These are phyloP conservation scores for Embidobia sp. DNA, from an alignment of 2,888 invertebrate genomes.

Conservation along the genomic window DNA sequence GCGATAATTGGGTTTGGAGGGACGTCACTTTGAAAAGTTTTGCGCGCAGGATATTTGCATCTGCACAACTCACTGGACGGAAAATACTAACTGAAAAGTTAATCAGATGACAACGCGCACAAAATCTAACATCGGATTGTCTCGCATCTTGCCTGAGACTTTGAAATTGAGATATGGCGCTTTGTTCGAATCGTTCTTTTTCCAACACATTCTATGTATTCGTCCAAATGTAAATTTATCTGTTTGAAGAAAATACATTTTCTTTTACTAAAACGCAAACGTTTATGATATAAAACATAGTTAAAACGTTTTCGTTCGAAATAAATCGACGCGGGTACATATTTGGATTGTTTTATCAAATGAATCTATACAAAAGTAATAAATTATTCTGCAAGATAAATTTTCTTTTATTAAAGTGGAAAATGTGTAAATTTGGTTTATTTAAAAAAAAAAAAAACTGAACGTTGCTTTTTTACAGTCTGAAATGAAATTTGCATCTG, in stretches of 20 bases:
- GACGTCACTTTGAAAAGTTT: constrained; percentile 38
- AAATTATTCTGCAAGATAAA: no score
- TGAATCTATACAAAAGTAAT: no score
- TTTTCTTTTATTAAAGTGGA: no score
- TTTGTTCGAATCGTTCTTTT: constrained; percentile 3
- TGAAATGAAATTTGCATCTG: no score
- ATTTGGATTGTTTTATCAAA: no score
- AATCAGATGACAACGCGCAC: constrained; percentile 38
- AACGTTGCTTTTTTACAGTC: no score
- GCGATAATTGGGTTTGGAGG: constrained; percentile 43
- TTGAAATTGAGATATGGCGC: constrained; percentile 36
- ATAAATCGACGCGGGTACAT: no score
- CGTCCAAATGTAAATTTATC: constrained; percentile 8
- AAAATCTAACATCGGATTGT: constrained; percentile 39
- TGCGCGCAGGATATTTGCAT: constrained; percentile 46
- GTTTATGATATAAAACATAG: no score
- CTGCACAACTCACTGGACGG: constrained; percentile 26
- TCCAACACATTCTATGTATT: constrained; percentile 13
- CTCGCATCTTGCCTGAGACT: constrained; percentile 27
- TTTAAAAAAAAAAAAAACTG: no score
- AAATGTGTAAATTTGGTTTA: no score
- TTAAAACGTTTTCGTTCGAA: no score
- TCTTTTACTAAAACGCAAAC: no score
- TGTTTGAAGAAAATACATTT: constrained; percentile 7
- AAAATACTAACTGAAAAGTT: constrained; percentile 51